These are phyloP conservation scores for Coecobrya sp. DNA, from an alignment of 2,888 invertebrate genomes.

Conservation along the genomic window DNA sequence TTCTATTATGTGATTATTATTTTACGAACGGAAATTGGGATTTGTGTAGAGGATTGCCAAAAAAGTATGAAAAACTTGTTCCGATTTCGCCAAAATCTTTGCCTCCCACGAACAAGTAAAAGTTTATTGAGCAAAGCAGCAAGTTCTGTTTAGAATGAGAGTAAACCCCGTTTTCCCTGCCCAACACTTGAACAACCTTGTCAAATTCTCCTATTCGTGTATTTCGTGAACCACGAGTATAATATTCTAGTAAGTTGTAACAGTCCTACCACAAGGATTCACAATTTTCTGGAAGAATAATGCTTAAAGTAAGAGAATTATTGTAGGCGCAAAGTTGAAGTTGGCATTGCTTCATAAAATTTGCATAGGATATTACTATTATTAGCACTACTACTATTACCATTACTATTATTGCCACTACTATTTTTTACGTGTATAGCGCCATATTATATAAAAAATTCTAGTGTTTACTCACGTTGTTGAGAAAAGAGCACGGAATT, in stretches of 20 bases:
- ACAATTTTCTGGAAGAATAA: background rate
- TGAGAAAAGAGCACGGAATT: too few relatives aligned
- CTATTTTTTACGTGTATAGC: background rate
- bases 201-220: background rate
- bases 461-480: too few relatives aligned
- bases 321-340: background rate
- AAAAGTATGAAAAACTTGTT: background rate
- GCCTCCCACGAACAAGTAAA: background rate
- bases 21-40: conserved; percentile 1
- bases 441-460: too few relatives aligned
- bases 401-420: background rate
- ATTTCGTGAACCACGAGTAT: background rate
- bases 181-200: background rate
- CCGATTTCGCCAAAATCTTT: background rate
- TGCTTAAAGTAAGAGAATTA: background rate
- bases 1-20: background rate
- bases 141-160: background rate
- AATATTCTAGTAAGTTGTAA: background rate
- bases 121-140: background rate
- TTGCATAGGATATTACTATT: background rate
- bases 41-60: conserved; percentile 29
- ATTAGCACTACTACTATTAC: background rate
- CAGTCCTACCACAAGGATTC: background rate
- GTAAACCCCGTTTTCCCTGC: background rate
- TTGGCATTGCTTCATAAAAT: conserved; percentile 28